Conservation (phyloP, 1,140 invertebrate species). For the Diabrotica undecimpunctata region DNA sequence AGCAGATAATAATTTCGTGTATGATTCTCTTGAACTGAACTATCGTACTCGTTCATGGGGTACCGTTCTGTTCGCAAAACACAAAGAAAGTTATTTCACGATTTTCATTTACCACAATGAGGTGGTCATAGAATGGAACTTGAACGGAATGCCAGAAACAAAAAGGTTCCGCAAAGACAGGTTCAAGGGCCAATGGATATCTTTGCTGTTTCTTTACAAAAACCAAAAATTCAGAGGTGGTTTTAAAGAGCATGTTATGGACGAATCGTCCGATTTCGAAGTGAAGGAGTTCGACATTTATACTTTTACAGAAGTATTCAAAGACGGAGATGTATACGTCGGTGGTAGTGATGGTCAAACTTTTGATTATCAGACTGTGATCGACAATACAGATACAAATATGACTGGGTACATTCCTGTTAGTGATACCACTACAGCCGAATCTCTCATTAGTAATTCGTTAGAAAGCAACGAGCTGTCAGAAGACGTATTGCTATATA, state of each 20-base stretch:
- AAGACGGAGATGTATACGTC: slow-evolving; percentile 39
- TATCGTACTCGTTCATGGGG: slow-evolving; percentile 71
- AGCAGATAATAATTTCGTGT: slow-evolving; percentile 33
- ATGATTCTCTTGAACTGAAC: slow-evolving; percentile 55
- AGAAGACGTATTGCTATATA: slow-evolving; percentile 38
- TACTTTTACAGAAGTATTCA: slow-evolving; percentile 59
- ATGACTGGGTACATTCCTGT: slow-evolving; percentile 47
- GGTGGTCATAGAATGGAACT: slow-evolving; percentile 64
- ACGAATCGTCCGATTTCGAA: slow-evolving; percentile 49
- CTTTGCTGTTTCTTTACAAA: slow-evolving; percentile 56
- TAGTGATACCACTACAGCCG: slow-evolving; percentile 41
- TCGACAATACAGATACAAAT: slow-evolving; percentile 36
- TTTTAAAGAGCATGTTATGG: slow-evolving; percentile 52
- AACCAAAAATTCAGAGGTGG: slow-evolving; percentile 55
- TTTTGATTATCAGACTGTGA: slow-evolving; percentile 42
- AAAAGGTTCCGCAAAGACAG: slow-evolving; percentile 59
- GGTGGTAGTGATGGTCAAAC: slow-evolving; percentile 42
- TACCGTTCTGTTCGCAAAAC: slow-evolving; percentile 60
- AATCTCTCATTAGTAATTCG: slow-evolving; percentile 37
- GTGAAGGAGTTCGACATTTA: slow-evolving; percentile 51
- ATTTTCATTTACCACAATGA: slow-evolving; percentile 68
- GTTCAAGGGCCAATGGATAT: slow-evolving; percentile 65
- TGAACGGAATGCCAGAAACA: slow-evolving; percentile 50
- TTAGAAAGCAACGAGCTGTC: slow-evolving; percentile 32
- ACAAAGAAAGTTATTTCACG: slow-evolving; percentile 62